Evolutionary conservation across 2,888 invertebrate species (phyloP), one percentile per base, ranked within the genome.

Genomic region (Cosmia trapezina): DNA sequence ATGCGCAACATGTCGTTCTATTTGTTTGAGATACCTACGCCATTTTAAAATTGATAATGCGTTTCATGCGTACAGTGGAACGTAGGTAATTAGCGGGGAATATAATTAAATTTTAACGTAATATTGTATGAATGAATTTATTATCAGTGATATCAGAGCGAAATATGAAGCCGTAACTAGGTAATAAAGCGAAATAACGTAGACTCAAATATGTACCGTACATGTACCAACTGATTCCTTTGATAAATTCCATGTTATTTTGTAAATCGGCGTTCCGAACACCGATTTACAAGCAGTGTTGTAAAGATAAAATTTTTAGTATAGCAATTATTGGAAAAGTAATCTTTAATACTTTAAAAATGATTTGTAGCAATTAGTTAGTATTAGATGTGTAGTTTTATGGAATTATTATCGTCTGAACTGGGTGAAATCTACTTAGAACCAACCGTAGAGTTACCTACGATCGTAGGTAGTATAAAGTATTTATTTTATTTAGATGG

Each of bases 61-160:
- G 60, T 59, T 68, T 65, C 28, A 60, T 66, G 60, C 43, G 62
- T 73, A 71, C 53, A 56, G 19, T 70, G 66, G 43, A 80, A 68
- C 64, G 71, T 68, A 68, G 41, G 63, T 71, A 75, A 75, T 73
- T 67, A 68, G 57, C 56, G 47, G 56, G 56, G 71, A 56, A 70
- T 57, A 17, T 45, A 72, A 65, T 56, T 60, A 49, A 60, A 75
- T 64, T 73, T 68, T 59, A 80, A 78, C 61, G 43, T 47, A 61
- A 41, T 14, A 28, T 28, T 28, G 28, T 77, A 49, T 60, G 47
- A 72, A 77, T 69, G 43, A 77, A 74, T 74, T 66, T 62, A 72
- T 69, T 70, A 86, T 70, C 63, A 69, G 62, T 57, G 12, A 53
- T 49, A 79, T 79, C 63, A 80, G 82, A 79, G 69, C 49, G 66